Base-by-base conservation (phyloP, 2,888 invertebrate species). In the Erynnis tages region DNA sequence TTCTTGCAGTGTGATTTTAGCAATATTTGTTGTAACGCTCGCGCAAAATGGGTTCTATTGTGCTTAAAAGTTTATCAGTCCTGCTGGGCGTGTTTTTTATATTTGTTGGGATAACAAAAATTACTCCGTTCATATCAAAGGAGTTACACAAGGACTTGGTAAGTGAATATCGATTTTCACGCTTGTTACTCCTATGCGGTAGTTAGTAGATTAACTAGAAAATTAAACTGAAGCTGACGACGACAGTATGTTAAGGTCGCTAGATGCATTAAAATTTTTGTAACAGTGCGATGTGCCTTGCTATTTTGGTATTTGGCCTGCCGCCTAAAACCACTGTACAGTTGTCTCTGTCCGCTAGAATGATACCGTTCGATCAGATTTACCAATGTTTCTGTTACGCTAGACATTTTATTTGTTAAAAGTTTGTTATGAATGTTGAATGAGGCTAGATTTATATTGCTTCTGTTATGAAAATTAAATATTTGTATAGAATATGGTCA, bases 71-170 rank as follows among this genome's bases (percentile, higher is more conserved):
- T 76, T 91, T 98, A 68, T 98, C 98, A 44, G 91, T 98, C 68
- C 92, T 98, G 46, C 90, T 98, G 75, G 98, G 98, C 56, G 90
- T 98, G 68, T 98, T 98, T 90, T 98, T 98, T 82, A 93, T 98
- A 73, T 97, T 98, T 79, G 96, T 98, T 62, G 98, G 98, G 54
- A 93, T 95, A 54, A 94, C 98, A 73, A 98, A 98, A 90, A 86
- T 98, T 59, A 95, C 97, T 58, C 97, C 97, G 61, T 93, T 94
- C 68, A 93, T 98, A 62, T 98, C 97, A 69, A 96, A 96, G 91
- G 98, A 98, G 85, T 92, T 98, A 58, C 98, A 98, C 82, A 97
- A 96, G 91, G 98, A 98, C 90, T 92, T 98, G 94, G 98, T 98
- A 86, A 93, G 95, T 78, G 27, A 11, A 29, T 43, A 50, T 40